Evolutionary conservation across 2,888 invertebrate species (phyloP), one percentile per base, ranked within the genome.

Genomic region (Vanessa cardui): DNA sequence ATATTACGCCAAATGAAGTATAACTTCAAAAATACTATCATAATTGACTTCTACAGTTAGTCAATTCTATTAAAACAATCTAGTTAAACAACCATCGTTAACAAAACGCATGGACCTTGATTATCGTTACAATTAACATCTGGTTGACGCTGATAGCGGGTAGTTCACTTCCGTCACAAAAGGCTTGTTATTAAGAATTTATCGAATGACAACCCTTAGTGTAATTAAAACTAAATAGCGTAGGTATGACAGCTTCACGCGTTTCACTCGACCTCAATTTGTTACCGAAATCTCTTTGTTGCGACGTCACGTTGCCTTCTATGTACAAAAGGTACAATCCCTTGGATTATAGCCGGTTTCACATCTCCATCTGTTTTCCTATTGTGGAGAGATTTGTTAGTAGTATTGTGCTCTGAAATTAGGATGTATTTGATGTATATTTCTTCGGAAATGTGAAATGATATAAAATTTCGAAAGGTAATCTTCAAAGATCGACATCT

Each of bases 161-260:
- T 54, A 54, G 6, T 4, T 9, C 18, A 9, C 16, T 15, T 2
- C n/a, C 47, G 7, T 18, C 47, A 8, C 18, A n/a, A 47, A 47
- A 16, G 18, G 0, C 8, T 47, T 18, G 5, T 47, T 47, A 18
- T 47, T 47, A n/a, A 47, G 18, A 47, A 16, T 47, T 7, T 18
- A 9, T 39, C 39, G n/a, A 8, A 33, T 15, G 45, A 16, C 65
- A 72, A 44, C 64, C 63, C 61, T 63, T 62, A 44, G 18, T 60
- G 69, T 72, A 70, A 72, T 74, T 74, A 72, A 72, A 73, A 74
- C 66, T 72, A 72, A 71, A 74, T 71, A 66, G 61, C 39, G 49
- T n/a, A 50, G 39, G 52, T 50, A 63, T 70, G 68, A 62, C 63
- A 61, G 70, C 65, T 72, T 68, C 68, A 65, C 64, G 54, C 64